Base-by-base conservation (phyloP, 1,140 invertebrate genomes). In the Halesus radiatus region DNA sequence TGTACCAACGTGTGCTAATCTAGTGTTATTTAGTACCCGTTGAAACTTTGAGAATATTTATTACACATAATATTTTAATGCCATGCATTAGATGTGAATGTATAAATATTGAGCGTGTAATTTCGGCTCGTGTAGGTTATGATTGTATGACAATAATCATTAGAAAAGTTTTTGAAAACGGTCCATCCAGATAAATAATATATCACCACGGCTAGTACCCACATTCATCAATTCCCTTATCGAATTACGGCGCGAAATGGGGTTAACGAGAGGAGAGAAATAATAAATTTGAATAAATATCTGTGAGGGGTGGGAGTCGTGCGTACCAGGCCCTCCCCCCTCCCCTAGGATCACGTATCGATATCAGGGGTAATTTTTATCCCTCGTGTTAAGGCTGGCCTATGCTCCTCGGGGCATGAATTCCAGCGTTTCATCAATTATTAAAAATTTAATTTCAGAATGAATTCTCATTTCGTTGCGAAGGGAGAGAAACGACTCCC, bases 361-460 rank as follows among this genome's bases (percentile, higher is more conserved):
- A 82, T 79, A 82, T 77, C 78, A 52, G 75, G 26, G 78, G 76
- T 80, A 80, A 82, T 82, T 82, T 82, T 82, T 82, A 80, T 76
- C 78, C 81, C 81, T 80, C 54, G 78, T 80, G 81, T 76, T 75
- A 80, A 78, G 75, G 78, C 66, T 78, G 68, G 45, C 73, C 32
- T 23, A 18, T 22, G 56, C 29, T 23, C 81, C 78, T 18, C 20
- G 73, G 78, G 72, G 66, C 26, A 50, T 18, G 60, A 68, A 68
- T 76, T 78, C 75, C 66, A 76, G 68, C 52, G 81, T 78, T 79
- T 82, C 81, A 78, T 82, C 81, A 82, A 82, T 82, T 82, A 82
- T 82, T 80, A 75, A 82, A 80, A 82, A 82, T 78, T 82, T 82
- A 82, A 82, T 82, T 82, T 82, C 56, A 75, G 68, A 73, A 80